Conservation (phyloP, 2,888 invertebrate species). For the Dasysyrphus albostriatus region DNA sequence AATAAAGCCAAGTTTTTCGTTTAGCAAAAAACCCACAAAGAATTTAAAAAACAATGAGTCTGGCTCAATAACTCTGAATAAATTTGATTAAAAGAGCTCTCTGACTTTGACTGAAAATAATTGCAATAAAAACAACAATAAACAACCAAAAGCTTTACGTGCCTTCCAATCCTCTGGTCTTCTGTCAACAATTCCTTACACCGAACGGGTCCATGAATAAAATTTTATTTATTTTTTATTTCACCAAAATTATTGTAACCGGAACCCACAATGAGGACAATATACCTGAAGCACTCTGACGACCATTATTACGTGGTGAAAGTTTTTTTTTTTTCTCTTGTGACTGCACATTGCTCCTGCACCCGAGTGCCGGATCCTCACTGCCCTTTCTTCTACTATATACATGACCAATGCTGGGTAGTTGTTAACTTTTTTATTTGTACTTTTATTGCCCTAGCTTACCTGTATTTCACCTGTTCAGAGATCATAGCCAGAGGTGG, state of each 20-base stretch:
- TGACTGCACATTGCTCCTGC: neutral
- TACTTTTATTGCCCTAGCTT: slow-evolving; percentile 37
- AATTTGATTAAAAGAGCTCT: slow-evolving; percentile 14
- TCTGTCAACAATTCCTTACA: slow-evolving; percentile 13
- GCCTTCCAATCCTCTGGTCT: slow-evolving; percentile 1
- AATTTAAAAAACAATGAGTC: too few species aligned
- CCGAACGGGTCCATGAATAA: slow-evolving; percentile 16
- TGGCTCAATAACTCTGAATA: neutral
- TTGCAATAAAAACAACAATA: neutral
- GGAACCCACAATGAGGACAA: slow-evolving; percentile 42
- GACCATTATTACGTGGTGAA: slow-evolving; percentile 40
- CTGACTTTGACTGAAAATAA: neutral
- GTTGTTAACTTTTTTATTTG: slow-evolving; percentile 32
- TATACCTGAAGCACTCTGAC: slow-evolving; percentile 23
- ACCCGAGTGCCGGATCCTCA: neutral
- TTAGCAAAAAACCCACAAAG: too few species aligned
- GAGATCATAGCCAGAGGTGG: neutral
- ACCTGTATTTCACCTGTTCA: slow-evolving; percentile 21
- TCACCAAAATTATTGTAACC: slow-evolving; percentile 16
- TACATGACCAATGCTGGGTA: neutral
- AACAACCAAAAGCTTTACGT: neutral
- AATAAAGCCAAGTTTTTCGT: too few species aligned
- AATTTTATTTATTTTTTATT: slow-evolving; percentile 29
- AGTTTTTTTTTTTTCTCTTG: slow-evolving; percentile 30
- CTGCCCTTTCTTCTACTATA: neutral